Conservation (phyloP, 2,888 invertebrate genomes). For the Miltochrista miniata region DNA sequence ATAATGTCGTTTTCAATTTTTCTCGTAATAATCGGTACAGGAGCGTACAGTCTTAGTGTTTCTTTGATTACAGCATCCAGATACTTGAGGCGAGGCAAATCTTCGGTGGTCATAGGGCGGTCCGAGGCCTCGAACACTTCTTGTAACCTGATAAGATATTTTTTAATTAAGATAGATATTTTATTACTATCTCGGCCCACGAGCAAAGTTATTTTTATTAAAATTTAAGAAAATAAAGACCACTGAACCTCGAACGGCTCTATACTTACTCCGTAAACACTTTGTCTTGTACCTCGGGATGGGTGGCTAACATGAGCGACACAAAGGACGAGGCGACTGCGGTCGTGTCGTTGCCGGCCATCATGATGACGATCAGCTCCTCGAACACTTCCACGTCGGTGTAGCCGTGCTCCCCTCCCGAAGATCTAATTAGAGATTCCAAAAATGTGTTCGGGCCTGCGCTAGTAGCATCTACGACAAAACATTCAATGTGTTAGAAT, state of each 20-base stretch:
- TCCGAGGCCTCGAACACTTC: constrained; percentile 33
- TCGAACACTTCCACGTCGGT: constrained; percentile 45
- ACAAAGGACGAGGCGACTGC: constrained; percentile 46
- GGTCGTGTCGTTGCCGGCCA: constrained; percentile 56
- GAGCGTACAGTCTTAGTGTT: constrained; percentile 42
- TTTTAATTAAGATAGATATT: neutral
- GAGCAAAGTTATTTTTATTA: no score
- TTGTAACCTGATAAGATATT: constrained; percentile 20
- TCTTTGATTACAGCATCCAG: constrained; percentile 46
- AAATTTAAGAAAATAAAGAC: no score
- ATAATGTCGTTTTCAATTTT: constrained; percentile 35
- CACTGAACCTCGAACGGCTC: neutral
- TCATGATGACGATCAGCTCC: constrained; percentile 44
- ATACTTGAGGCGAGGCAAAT: constrained; percentile 37
- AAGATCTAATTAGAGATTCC: constrained; percentile 41
- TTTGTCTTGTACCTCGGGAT: constrained; percentile 47
- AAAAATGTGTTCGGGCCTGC: constrained; percentile 36
- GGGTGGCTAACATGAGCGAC: constrained; percentile 39
- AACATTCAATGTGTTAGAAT: neutral
- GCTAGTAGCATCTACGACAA: neutral
- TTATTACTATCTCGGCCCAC: no score
- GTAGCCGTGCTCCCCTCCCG: constrained; percentile 27
- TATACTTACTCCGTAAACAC: constrained; percentile 45
- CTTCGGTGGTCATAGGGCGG: constrained; percentile 25
- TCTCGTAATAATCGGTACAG: constrained; percentile 40